phyloP scores from a whole-genome alignment of 2,888 invertebrate species.

The Thera britannica region DNA sequence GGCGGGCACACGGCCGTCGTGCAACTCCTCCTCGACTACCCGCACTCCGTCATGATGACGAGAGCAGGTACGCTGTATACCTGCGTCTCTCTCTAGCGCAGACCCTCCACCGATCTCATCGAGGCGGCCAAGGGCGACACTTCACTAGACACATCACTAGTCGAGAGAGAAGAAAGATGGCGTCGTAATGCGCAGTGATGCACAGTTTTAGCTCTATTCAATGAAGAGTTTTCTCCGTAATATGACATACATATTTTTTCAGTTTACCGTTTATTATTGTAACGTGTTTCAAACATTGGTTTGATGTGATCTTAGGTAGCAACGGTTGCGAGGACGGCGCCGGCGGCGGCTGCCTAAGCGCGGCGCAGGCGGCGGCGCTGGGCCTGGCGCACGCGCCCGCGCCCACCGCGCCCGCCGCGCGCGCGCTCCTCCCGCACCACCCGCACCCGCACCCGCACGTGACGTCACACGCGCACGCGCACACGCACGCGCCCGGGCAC shows the following conservation, averaged over 20 bases:
- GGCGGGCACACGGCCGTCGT: slow-evolving; percentile 99
- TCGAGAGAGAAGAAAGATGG: no score
- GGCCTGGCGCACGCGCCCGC: slow-evolving; percentile 72
- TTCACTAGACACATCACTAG: no score
- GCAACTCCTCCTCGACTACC: slow-evolving; percentile 96
- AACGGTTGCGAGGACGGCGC: slow-evolving; percentile 42
- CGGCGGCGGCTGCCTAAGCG: slow-evolving; percentile 52
- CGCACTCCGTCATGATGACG: slow-evolving; percentile 92
- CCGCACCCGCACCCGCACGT: slow-evolving; percentile 35
- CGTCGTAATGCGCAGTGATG: no score
- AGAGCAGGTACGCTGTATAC: slow-evolving; percentile 7
- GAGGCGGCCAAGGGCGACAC: no score
- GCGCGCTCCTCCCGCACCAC: slow-evolving; percentile 59
- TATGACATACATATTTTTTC: no score
- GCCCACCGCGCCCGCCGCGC: slow-evolving; percentile 61
- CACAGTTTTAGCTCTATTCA: no score
- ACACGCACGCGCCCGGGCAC: slow-evolving; percentile 46
- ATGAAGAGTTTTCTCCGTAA: no score
- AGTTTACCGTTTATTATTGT: no score
- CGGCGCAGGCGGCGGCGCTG: slow-evolving; percentile 76
- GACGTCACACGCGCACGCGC: slow-evolving; percentile 52
- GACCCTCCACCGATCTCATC: not conserved
- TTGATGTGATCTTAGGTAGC: slow-evolving; percentile 31
- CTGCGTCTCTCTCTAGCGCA: not conserved
- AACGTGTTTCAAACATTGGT: no score